A percentile compares a stretch with the other conserved stretches of the same genome.
Evolutionary conservation across 2,113 vertebrate species (phyloP).

Genomic region (Cacatua alba): DNA sequence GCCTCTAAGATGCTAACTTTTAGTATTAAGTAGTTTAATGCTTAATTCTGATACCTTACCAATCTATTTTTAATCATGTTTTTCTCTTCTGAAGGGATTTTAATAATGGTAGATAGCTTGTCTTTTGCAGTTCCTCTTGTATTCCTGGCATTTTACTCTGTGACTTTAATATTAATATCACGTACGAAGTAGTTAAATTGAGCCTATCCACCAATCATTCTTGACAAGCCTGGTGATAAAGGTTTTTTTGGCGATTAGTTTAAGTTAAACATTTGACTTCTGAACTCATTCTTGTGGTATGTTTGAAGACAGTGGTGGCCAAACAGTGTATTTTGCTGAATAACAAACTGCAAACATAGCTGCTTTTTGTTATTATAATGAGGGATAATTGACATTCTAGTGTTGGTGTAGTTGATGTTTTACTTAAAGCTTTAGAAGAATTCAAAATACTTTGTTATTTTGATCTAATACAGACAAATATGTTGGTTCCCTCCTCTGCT

Average conservation of each 20-base stretch:
- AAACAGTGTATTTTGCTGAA: conserved; percentile 37
- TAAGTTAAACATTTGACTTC: conserved; percentile 58
- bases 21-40: neutral
- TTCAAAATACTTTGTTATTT: conserved; percentile 20
- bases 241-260: conserved; percentile 12
- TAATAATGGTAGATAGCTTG: neutral
- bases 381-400: conserved; percentile 39
- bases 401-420: conserved; percentile 24
- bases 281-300: conserved; percentile 65
- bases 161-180: neutral
- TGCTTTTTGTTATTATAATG: conserved; percentile 57
- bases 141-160: neutral
- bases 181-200: conserved; percentile 12
- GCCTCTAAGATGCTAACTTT: neutral
- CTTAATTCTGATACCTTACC: neutral
- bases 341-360: conserved; percentile 38
- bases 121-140: neutral
- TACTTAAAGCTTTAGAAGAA: conserved; percentile 42
- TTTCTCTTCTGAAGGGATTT: neutral
- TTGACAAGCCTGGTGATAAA: conserved; percentile 36
- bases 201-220: conserved; percentile 33
- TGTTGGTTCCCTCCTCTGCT: neutral
- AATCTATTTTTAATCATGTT: neutral
- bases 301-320: conserved; percentile 34
- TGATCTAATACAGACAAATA: conserved; percentile 21